A percentile compares a stretch with the other conserved stretches of the same genome.
phyloP scores from a whole-genome alignment of 2,113 vertebrate species.

The Coracopsis vasa region DNA sequence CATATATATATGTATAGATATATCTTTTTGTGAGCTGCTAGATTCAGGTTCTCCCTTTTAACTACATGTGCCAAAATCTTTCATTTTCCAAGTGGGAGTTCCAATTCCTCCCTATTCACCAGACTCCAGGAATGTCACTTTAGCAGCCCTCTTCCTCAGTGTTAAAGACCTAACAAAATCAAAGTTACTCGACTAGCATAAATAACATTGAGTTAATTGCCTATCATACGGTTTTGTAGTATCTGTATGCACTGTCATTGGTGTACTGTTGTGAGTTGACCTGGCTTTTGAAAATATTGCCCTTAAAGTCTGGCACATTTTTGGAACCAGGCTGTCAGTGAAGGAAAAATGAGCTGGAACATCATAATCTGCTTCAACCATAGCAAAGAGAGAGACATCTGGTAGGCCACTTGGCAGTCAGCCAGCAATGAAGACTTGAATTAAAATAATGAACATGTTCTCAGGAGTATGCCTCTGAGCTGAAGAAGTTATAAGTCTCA shows the following conservation, averaged over 20 bases:
- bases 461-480: conserved; percentile 71
- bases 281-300: conserved; percentile 67
- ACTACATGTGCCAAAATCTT: not conserved
- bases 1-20: not conserved
- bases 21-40: not conserved
- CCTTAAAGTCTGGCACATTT: conserved; percentile 70
- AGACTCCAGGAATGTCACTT: not conserved
- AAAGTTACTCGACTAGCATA: conserved; percentile 22
- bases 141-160: not conserved
- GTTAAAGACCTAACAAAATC: not conserved
- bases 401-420: conserved; percentile 79
- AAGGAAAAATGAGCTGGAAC: conserved; percentile 76
- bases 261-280: conserved; percentile 59
- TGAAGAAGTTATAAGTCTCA: conserved; percentile 70
- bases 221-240: conserved; percentile 57
- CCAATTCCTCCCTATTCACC: not conserved
- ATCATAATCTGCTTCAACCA: conserved; percentile 75
- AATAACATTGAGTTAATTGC: conserved; percentile 50
- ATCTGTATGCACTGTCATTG: conserved; percentile 49
- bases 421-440: conserved; percentile 76
- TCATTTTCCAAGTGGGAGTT: not conserved
- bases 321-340: conserved; percentile 73
- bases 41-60: not conserved
- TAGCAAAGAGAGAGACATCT: conserved; percentile 79
- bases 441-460: conserved; percentile 81